A percentile compares a stretch with the other conserved stretches of the same genome.
Conservation (phyloP, 2,888 invertebrate genomes). For the Oscheius sp. region DNA sequence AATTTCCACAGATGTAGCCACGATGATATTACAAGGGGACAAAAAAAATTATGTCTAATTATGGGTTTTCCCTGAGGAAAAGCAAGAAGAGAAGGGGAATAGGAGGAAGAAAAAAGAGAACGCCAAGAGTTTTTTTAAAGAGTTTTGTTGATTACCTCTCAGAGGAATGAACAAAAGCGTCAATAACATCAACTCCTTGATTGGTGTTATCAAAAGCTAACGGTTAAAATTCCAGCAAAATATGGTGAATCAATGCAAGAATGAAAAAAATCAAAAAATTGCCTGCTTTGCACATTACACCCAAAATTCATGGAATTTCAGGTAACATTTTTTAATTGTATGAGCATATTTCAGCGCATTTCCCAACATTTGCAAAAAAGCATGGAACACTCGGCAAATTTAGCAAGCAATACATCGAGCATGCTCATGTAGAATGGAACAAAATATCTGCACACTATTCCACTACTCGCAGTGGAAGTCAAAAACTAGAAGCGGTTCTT, state of each 20-base stretch:
- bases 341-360: too few relatives aligned
- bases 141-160: too few relatives aligned
- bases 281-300: neutral
- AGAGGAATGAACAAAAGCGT: too few relatives aligned
- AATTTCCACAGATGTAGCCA: too few relatives aligned
- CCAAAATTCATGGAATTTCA: neutral
- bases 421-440: neutral
- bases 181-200: too few relatives aligned
- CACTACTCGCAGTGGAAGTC: neutral
- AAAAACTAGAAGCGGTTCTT: neutral
- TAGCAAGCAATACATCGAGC: neutral
- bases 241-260: neutral
- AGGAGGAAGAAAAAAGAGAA: too few relatives aligned
- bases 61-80: too few relatives aligned
- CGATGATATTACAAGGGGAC: too few relatives aligned
- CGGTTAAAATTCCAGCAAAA: neutral
- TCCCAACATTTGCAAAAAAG: neutral
- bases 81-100: too few relatives aligned
- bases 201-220: neutral
- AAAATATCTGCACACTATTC: neutral
- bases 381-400: neutral
- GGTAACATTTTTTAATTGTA: too few relatives aligned
- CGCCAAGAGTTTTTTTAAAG: too few relatives aligned
- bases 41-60: too few relatives aligned
- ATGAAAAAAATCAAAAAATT: neutral